Conservation (phyloP, 2,113 vertebrate genomes). For the Maccullochella peelii region DNA sequence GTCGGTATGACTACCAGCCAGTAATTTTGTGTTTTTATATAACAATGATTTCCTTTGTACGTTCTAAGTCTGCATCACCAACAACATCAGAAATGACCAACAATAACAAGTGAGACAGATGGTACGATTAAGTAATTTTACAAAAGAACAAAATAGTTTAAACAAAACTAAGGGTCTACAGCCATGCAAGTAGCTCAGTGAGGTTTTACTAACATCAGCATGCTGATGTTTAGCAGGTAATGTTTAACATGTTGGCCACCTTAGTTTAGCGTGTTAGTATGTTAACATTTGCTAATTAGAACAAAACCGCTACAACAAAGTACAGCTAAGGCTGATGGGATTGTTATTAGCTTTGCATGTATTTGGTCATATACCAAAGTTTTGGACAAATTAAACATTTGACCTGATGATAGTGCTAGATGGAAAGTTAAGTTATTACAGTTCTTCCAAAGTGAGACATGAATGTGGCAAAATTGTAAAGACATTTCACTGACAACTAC, state of each 20-base stretch:
- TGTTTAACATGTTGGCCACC: too few species aligned
- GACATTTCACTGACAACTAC: background rate
- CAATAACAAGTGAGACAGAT: background rate
- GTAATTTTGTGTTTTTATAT: background rate
- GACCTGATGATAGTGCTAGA: background rate
- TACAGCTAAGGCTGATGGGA: background rate
- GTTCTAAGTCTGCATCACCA: background rate
- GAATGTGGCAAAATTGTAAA: background rate
- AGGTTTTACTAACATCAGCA: background rate
- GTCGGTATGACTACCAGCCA: background rate
- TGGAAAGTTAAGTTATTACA: background rate
- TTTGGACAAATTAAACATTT: background rate
- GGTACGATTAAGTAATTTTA: too few species aligned
- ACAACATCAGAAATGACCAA: background rate
- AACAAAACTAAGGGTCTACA: too few species aligned
- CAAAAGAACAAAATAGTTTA: too few species aligned
- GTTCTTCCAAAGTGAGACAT: background rate
- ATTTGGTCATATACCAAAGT: background rate
- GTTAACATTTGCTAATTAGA: background rate
- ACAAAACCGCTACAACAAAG: background rate
- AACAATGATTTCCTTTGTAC: background rate
- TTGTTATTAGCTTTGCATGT: background rate
- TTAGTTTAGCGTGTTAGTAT: background rate
- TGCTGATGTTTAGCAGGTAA: background rate
- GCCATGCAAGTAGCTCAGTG: background rate